Base-by-base conservation (phyloP, 2,888 invertebrate species). In the Cantharis flavilabris region DNA sequence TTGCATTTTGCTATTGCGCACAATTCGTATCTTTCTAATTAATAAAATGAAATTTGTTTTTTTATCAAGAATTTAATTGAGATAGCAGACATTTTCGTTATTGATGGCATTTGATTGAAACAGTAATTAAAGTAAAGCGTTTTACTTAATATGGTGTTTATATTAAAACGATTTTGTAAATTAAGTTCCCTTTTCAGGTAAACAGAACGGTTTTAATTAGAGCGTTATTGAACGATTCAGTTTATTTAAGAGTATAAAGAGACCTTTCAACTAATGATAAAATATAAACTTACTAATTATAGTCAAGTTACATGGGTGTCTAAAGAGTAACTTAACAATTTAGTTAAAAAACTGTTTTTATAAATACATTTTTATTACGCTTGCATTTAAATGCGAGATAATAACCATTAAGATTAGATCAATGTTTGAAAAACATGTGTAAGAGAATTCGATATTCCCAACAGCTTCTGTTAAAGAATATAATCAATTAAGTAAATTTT, bases 191-290 rank as follows among this genome's bases (percentile, higher is more conserved):
- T 67, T 67, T 67, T 67, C 20, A 26, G 26, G 65, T 67, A 67
- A 26, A 67, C 65, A 67, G 9, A 67, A n/a, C n/a, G 26, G 20
- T 67, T 67, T 23, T 67, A 67, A 67, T 67, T 67, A 67, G 65
- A 23, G 13, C 26, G 65, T 67, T 67, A 67, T 67, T 67, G 65
- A 67, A 67, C n/a, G 65, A 26, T 67, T 67, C 26, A 67, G 49
- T 49, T 49, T 67, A 67, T 67, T 23, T 67, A 67, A 67, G 65
- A 67, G 26, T 67, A 67, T 67, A 67, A 67, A 67, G 65, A 20
- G 26, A 67, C 23, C 65, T 67, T 67, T 67, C n/a, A 67, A 67
- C 65, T 67, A 67, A 67, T 67, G 65, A 20, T 26, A 67, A 26
- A 20, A 26, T 67, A 23, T 67, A 67, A 67, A 20, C 65, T 67